Conservation (phyloP, 2,888 invertebrate genomes). For the Octodonta nipae region DNA sequence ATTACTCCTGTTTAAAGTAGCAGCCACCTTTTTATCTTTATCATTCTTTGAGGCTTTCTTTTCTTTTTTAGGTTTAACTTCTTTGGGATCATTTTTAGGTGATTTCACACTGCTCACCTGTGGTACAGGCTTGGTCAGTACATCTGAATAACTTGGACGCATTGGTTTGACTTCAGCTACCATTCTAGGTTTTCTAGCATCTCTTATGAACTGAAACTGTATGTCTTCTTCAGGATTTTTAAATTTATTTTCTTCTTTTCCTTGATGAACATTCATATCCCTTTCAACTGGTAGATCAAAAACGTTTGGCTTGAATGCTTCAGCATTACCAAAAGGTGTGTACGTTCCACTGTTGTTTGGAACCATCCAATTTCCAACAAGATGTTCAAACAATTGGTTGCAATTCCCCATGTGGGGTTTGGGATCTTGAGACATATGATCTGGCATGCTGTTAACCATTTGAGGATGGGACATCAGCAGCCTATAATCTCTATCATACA, state of each 20-base stretch:
- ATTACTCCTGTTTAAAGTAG: constrained; percentile 38
- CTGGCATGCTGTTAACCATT: constrained; percentile 14
- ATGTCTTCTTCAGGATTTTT: constrained; percentile 18
- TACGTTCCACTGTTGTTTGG: constrained; percentile 61
- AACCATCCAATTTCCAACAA: constrained; percentile 54
- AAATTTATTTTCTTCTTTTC: constrained; percentile 29
- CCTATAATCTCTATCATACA: constrained; percentile 15
- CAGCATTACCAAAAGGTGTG: constrained; percentile 56
- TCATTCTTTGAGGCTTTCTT: constrained; percentile 34
- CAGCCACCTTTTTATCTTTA: constrained; percentile 27
- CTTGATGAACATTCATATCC: constrained; percentile 16
- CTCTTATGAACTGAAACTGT: constrained; percentile 32
- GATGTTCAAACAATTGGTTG: constrained; percentile 49
- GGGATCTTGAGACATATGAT: constrained; percentile 14
- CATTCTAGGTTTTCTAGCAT: constrained; percentile 52
- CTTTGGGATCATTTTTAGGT: constrained; percentile 30
- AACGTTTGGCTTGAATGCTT: constrained; percentile 37
- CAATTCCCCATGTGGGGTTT: constrained; percentile 14
- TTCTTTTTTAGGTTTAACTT: constrained; percentile 31
- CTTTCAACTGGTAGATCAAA: constrained; percentile 28
- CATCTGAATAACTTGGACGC: constrained; percentile 76
- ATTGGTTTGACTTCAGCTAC: constrained; percentile 77
- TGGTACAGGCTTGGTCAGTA: constrained; percentile 52
- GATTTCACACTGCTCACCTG: constrained; percentile 25
- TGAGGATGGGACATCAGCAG: constrained; percentile 12